Base-by-base conservation (phyloP, 2,888 invertebrate genomes). In the Agrochola circellaris region DNA sequence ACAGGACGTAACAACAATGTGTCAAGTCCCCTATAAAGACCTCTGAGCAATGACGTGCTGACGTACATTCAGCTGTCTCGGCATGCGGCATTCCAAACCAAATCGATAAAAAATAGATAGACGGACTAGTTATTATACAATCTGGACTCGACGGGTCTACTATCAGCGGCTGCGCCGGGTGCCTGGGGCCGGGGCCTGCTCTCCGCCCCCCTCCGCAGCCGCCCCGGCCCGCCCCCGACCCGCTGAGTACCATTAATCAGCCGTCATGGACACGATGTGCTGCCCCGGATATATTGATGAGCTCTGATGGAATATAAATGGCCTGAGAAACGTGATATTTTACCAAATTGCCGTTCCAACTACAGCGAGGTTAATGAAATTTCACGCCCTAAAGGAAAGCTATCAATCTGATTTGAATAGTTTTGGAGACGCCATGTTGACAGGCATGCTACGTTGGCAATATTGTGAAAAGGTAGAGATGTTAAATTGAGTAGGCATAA, bases 201-300 rank as follows among this genome's bases (percentile, higher is more conserved):
- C 30, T 54, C 34, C 67, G 15, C 51, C 23, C 20, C 20, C 51
- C 23, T 2, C 73, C 71, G 60, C 54, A 42, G 75, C 81, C 84
- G 69, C 86, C 76, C 60, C 76, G 69, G 79, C 85, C 79, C 85
- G 78, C 77, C 79, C 83, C 83, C 82, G 56, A 77, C 61, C 84
- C 84, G 79, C 81, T 85, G 83, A 83, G 83, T 81, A 83, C 86
- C 90, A 90, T 91, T 90, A 90, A 89, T 91, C 91, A 87, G 87
- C 80, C 89, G 89, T 87, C 91, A 85, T 74, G 73, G 82, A 77
- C 89, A 85, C 86, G 85, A 86, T 77, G 78, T 71, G 85, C 85
- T 82, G 85, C 79, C 81, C 84, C 87, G 84, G 85, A 82, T 83
- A 81, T 87, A 88, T 88, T 87, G 89, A 88, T 88, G 88, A 85